Percentiles rank a stretch among this genome's conserved stretches.
These are phyloP conservation scores for Autographa gamma DNA, from an alignment of 2,888 invertebrate genomes.

Conservation along the genomic window DNA sequence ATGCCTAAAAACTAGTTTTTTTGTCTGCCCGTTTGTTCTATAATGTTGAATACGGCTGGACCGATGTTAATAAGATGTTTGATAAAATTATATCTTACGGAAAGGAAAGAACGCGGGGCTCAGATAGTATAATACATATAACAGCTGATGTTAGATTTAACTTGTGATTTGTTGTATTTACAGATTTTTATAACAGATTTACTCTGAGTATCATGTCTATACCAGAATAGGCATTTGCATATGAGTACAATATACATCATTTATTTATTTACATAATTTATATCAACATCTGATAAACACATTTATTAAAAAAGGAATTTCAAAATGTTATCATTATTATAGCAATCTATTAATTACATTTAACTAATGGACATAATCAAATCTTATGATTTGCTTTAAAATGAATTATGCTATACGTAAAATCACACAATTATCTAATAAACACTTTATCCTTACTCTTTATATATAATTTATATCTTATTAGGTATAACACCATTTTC, in stretches of 20 bases:
- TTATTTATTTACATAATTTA: slow-evolving; percentile 51
- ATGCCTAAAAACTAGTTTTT: no score
- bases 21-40: no score
- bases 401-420: slow-evolving; percentile 55
- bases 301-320: slow-evolving; percentile 21
- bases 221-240: slow-evolving; percentile 29
- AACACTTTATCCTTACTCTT: slow-evolving; percentile 46
- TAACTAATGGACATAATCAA: slow-evolving; percentile 63
- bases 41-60: no score
- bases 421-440: slow-evolving; percentile 61
- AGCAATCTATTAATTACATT: slow-evolving; percentile 52
- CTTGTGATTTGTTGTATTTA: slow-evolving; percentile 29
- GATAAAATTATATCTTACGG: no score
- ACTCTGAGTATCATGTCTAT: slow-evolving; percentile 23
- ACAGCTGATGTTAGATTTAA: slow-evolving; percentile 10
- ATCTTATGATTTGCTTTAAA: slow-evolving; percentile 56
- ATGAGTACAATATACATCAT: slow-evolving; percentile 40
- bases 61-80: no score
- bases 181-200: slow-evolving; percentile 21
- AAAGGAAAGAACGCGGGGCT: no score
- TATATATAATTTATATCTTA: slow-evolving; percentile 42
- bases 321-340: slow-evolving; percentile 25
- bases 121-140: background rate
- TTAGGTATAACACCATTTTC: slow-evolving; percentile 27
- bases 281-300: slow-evolving; percentile 17